Base-by-base conservation (phyloP, 2,888 invertebrate genomes). In the Tinea semifulvella region DNA sequence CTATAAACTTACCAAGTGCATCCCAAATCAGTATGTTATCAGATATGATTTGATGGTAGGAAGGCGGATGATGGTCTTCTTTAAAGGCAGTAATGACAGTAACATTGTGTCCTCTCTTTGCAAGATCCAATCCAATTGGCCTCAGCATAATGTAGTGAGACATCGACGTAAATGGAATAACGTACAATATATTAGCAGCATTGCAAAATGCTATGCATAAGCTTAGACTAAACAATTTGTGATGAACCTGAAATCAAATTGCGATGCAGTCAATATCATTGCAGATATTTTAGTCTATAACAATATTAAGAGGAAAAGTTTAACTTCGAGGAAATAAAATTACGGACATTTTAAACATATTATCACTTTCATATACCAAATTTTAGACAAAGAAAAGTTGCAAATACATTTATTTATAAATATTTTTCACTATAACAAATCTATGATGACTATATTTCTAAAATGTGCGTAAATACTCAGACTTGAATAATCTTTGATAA, bases 51-150 rank as follows among this genome's bases (percentile, higher is more conserved):
- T 81, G 65, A 5, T 63, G 65, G 46, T 76, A 81, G 47, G 73
- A 79, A 0, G 65, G 51, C 1, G 73, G 63, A 3, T 66, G 63
- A 10, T 66, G 57, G 0, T 58, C 53, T 42, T 73, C 68, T 40
- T 53, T 66, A 46, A 67, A 52, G 1, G 71, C 68, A 3, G 81
- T 70, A 13, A 84, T 72, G 1, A 82, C 72, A 1, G 82, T 82
- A 1, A 84, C 77, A 53, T 83, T 76, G 50, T 84, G 84, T 0
- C 83, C 83, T 43, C 76, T 65, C 11, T 60, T 55, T 3, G 82
- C 83, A 31, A 84, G 56, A 48, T 80, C 82, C 39, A 80, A 52
- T 2, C 82, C 74, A 18, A 84, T 65, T 0, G 75, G 69, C 49
- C 68, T 68, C 27, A 82, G 57, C 56, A 74, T 57, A 46, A 80